phyloP scores from a whole-genome alignment of 2,113 vertebrate species.

The Hiodon alosoides region DNA sequence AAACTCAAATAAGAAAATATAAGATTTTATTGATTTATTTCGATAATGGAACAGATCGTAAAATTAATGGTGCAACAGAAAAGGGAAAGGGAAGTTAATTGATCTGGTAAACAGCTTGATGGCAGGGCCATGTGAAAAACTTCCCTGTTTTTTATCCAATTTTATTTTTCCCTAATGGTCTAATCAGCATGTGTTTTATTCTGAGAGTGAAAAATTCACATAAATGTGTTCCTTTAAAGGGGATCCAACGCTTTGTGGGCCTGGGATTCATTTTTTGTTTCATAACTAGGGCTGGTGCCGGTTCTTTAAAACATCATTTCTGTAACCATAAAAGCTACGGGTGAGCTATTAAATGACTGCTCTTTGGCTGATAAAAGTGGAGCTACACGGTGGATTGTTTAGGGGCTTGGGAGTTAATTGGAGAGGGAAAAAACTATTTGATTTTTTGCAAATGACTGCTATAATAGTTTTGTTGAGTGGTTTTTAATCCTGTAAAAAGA shows the following conservation, averaged over 20 bases:
- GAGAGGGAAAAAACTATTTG: no score
- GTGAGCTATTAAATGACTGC: no score
- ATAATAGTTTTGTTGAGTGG: no score
- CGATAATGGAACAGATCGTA: not conserved
- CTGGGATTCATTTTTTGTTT: not conserved
- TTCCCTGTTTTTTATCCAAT: not conserved
- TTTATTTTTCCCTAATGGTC: not conserved
- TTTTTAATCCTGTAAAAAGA: no score
- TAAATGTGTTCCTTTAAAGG: not conserved
- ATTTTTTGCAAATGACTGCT: no score
- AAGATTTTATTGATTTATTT: not conserved
- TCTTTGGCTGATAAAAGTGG: no score
- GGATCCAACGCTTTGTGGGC: not conserved
- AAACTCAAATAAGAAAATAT: constrained; percentile 1
- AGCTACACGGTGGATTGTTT: no score
- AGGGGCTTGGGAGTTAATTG: no score
- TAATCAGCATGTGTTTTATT: not conserved
- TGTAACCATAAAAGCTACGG: no score
- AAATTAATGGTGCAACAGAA: not conserved
- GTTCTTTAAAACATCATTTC: not conserved
- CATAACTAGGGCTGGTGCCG: not conserved
- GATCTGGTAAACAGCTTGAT: not conserved
- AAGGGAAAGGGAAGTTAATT: not conserved
- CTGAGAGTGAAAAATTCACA: not conserved
- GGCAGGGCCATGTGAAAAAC: not conserved